Conservation (phyloP, 1,140 invertebrate genomes). For the Steinernema khuongi region DNA sequence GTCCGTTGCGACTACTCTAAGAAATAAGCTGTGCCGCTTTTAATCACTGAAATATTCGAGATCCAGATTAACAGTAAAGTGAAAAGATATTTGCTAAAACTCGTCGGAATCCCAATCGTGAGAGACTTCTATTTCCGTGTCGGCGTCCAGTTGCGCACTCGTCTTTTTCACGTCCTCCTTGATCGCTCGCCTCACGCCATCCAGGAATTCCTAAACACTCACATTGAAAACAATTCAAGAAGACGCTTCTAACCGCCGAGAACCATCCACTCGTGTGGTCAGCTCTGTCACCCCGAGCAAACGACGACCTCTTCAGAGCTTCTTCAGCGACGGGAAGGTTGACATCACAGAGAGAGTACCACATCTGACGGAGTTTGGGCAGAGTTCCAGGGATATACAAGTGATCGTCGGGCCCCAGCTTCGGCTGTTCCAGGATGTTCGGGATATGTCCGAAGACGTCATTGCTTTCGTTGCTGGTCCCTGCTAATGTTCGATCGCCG, state of each 20-base stretch:
- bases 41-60: not conserved
- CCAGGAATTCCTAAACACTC: constrained; percentile 34
- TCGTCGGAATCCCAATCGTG: constrained; percentile 17
- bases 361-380: constrained; percentile 53
- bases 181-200: constrained; percentile 46
- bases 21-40: not conserved
- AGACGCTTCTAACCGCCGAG: constrained; percentile 33
- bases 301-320: constrained; percentile 27
- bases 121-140: constrained; percentile 6
- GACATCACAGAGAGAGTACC: constrained; percentile 57
- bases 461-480: not conserved
- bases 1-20: not conserved
- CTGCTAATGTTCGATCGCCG: constrained; percentile 34
- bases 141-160: constrained; percentile 24
- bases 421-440: constrained; percentile 19
- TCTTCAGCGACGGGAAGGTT: constrained; percentile 45
- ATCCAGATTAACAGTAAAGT: no score
- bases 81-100: not conserved
- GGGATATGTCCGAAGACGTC: not conserved
- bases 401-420: constrained; percentile 3
- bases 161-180: constrained; percentile 49
- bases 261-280: constrained; percentile 45
- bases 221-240: constrained; percentile 15
- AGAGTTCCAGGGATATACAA: constrained; percentile 24
- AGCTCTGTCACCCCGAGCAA: constrained; percentile 18